Conservation (phyloP, 2,888 invertebrate species). For the Coronaproctus castanopsis region DNA sequence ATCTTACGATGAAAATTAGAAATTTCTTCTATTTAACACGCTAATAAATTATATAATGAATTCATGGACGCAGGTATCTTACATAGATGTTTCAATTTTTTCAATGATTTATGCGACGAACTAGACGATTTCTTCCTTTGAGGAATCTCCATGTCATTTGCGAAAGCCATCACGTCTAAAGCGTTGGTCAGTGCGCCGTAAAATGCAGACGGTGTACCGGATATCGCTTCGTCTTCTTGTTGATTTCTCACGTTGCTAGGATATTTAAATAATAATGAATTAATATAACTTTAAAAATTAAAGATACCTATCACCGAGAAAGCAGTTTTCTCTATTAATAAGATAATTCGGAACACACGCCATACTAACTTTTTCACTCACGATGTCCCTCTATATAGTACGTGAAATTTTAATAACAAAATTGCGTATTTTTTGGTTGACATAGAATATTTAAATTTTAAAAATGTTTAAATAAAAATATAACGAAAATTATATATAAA, state of each 20-base stretch:
- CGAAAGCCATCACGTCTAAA: slow-evolving; percentile 64
- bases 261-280: background rate
- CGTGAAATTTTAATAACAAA: too few relatives aligned
- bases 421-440: too few relatives aligned
- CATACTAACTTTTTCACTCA: too few relatives aligned
- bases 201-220: slow-evolving; percentile 13
- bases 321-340: background rate
- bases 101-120: background rate
- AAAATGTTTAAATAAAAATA: too few relatives aligned
- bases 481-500: too few relatives aligned
- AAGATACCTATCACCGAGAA: background rate
- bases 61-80: too few relatives aligned
- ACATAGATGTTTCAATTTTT: too few relatives aligned
- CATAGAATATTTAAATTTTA: too few relatives aligned
- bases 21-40: too few relatives aligned
- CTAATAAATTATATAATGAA: too few relatives aligned
- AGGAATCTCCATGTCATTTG: slow-evolving; percentile 44
- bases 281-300: background rate
- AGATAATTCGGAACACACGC: background rate
- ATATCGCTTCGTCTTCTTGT: slow-evolving; percentile 3
- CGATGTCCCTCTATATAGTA: too few relatives aligned
- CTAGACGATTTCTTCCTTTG: slow-evolving; percentile 1
- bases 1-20: too few relatives aligned
- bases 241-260: background rate
- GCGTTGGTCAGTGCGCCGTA: slow-evolving; percentile 47